Evolutionary conservation across 2,797 vertebrate genomes (phyloP).

Genomic region (Enteromius afrohamiltoni): DNA sequence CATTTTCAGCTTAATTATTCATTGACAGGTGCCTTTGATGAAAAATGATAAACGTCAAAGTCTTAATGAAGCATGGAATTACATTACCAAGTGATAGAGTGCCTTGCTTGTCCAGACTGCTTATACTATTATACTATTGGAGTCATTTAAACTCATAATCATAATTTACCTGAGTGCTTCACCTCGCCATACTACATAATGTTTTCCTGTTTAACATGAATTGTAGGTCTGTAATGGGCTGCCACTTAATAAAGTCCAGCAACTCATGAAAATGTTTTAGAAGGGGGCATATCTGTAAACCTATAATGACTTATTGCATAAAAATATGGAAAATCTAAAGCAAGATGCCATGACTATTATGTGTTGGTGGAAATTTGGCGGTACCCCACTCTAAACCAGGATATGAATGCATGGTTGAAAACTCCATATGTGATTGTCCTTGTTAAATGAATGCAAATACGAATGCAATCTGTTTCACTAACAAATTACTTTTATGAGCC

Average conservation of each 20-base stretch:
- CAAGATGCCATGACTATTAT: background rate
- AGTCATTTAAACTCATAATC: conserved; percentile 47
- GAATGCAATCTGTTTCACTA: background rate
- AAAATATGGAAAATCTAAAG: background rate
- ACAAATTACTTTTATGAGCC: background rate
- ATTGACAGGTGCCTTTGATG: conserved; percentile 83
- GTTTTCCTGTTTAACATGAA: conserved; percentile 40
- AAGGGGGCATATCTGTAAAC: background rate
- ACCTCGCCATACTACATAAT: conserved; percentile 43
- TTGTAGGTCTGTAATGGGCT: conserved; percentile 31
- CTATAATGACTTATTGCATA: background rate
- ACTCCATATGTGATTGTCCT: background rate
- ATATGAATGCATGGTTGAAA: background rate
- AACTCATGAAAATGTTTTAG: conserved; percentile 12
- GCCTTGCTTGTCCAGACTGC: conserved; percentile 81
- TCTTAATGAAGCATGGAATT: conserved; percentile 85
- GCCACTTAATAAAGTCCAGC: conserved; percentile 24
- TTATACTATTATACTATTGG: conserved; percentile 73
- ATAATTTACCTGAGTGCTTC: conserved; percentile 45
- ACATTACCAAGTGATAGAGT: conserved; percentile 84
- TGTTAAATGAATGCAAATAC: background rate
- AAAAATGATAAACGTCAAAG: conserved; percentile 85
- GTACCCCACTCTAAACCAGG: background rate
- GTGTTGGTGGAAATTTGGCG: background rate
- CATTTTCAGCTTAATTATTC: conserved; percentile 82